Evolutionary conservation across 1,140 invertebrate genomes (phyloP), one percentile per base, ranked within the genome.

Genomic region (Anadara kagoshimensis): DNA sequence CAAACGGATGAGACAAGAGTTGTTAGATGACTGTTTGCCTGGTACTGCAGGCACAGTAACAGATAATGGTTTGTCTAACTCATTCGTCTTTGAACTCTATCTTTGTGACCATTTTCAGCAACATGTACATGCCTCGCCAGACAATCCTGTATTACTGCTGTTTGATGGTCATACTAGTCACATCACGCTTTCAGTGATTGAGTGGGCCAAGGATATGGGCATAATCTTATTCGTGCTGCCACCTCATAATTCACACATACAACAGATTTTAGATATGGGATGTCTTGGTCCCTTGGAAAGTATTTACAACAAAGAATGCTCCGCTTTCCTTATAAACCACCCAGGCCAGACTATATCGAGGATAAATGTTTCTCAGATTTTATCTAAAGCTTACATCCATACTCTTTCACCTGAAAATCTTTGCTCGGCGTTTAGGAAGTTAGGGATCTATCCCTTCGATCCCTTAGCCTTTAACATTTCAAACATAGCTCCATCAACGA

Each of bases 1-100:
- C 20, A 81, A 81, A 2, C 63, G 84, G 26, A 69, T 85, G 59
- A 88, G 85, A 62, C 66, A 73, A 24, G 81, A 84, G 66, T 43
- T 74, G 10, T 24, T 75, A 36, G 26, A 64, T 14, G 76, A 63
- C 41, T 47, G 29, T 47, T 70, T 44, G 16, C 67, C 73, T 44
- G 76, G 68, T 47, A 29, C 69, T 44, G 18, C 18, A 44, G 73
- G 51, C 11, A 63, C 36, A n/a, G 68, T 75, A 8, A 58, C 62
- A 54, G 54, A 70, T 22, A 61, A 56, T 10, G 73, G 73, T 14
- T 75, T 63, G 76, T 75, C 76, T 44, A 71, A 78, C 22, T 62
- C 44, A 1, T 64, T 54, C n/a, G 58, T 78, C 4, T 75, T 78
- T 56, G 5, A 57, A 22, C 16, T 64, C n/a, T 75, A 71, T 56